Evolutionary conservation across 2,113 vertebrate genomes (phyloP).

Genomic region (Anarhynchus alexandrinus): DNA sequence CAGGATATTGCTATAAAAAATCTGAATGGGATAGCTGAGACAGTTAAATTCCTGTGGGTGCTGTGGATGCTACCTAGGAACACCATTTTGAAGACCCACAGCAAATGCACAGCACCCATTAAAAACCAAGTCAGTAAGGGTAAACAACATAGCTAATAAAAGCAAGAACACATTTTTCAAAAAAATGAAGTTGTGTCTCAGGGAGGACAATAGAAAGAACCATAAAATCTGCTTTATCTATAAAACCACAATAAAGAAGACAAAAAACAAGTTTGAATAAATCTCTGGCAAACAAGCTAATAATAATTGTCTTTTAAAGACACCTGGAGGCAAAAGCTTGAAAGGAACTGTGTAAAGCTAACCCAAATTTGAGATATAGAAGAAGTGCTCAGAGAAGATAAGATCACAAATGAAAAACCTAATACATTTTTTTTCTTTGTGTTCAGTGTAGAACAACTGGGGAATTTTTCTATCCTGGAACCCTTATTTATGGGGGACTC

Average conservation of each 20-base stretch:
- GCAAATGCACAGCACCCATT: background rate
- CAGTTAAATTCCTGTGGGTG: background rate
- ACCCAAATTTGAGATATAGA: background rate
- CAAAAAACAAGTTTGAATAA: background rate
- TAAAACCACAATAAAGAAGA: background rate
- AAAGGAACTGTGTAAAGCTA: background rate
- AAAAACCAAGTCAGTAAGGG: background rate
- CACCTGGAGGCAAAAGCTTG: background rate
- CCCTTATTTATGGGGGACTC: background rate
- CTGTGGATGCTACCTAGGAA: background rate
- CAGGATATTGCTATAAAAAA: background rate
- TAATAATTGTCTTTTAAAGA: background rate
- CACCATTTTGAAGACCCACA: background rate
- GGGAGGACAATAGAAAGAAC: background rate
- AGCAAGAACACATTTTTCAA: background rate
- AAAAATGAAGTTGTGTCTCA: background rate
- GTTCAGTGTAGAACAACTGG: background rate
- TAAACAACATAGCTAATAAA: background rate
- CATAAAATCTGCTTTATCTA: background rate
- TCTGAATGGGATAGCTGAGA: background rate
- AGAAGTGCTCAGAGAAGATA: background rate
- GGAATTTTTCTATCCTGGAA: background rate
- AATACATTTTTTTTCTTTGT: background rate
- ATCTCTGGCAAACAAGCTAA: conserved; percentile 4
- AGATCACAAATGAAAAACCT: background rate